These are phyloP conservation scores for Parus major DNA, from an alignment of 2,113 vertebrate genomes.

Conservation along the genomic window DNA sequence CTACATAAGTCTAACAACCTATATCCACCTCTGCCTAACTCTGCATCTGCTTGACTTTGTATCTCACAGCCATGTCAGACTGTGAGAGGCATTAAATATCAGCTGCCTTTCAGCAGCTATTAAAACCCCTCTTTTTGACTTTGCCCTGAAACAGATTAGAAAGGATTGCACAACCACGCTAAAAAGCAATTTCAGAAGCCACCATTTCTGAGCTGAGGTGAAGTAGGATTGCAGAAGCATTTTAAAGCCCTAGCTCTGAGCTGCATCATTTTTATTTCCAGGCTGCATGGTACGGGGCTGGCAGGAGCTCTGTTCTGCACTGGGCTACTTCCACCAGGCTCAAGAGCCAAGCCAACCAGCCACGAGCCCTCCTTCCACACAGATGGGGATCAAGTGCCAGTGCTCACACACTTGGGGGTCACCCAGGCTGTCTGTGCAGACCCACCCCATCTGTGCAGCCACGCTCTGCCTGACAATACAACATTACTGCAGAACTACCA, in stretches of 20 bases:
- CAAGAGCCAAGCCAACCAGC: fast-evolving
- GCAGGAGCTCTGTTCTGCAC: neutral
- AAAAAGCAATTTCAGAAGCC: neutral
- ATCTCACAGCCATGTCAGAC: neutral
- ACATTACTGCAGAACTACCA: neutral
- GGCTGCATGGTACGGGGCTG: neutral
- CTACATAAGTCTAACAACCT: neutral
- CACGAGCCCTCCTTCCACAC: fast-evolving
- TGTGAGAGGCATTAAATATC: neutral
- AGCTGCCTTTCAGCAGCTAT: neutral
- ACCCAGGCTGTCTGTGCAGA: neutral
- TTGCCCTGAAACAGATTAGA: neutral
- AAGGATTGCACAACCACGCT: neutral
- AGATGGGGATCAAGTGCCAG: neutral
- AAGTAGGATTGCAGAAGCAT: neutral
- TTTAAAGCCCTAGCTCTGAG: neutral
- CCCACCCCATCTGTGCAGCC: neutral
- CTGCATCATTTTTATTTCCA: neutral
- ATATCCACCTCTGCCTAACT: neutral
- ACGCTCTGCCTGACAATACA: neutral
- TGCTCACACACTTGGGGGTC: fast-evolving
- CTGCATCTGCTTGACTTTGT: neutral
- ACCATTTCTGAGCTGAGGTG: neutral
- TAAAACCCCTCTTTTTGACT: neutral
- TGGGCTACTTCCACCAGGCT: neutral